Base-by-base conservation (phyloP, 2,797 vertebrate species). In the Apogon talboti region DNA sequence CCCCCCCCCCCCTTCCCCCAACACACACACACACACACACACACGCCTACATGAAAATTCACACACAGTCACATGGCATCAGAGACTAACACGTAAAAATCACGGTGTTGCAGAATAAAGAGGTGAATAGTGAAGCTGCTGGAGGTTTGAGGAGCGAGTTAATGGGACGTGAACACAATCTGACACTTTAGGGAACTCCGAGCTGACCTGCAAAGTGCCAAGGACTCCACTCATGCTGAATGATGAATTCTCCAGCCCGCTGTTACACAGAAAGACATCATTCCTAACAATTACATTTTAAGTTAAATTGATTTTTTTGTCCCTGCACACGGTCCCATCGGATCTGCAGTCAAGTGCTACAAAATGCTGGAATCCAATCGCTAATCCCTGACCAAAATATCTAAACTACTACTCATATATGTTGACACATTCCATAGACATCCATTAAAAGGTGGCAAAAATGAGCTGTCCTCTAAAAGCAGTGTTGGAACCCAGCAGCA, bases 121-220 rank as follows among this genome's bases (percentile, higher is more conserved):
- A 52, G 43, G 21, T 24, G 21, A 24, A 45, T 14, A 15, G 38
- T 44, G 42, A 67, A 41, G 42, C 53, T 49, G 57, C 35, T 59
- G 50, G 28, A 37, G 43, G 72, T 69, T 66, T 64, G 47, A 58
- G 68, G 57, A 12, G 42, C 1, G 1, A 71, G 37, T 43, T 78
- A 73, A 81, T 64, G 60, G 64, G 76, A 83, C 55, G 66, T 70
- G 73, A 81, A 78, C 48, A 30, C 18, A 41, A 54, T 49, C 14
- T 76, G 70, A 74, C 73, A 66, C 56, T 7, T 53, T 14, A 38
- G 57, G 61, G 42, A 71, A 72, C 57, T 51, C 42, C 3, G 6
- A 59, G 57, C 75, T 76, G 67, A 79, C 66, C 69, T 63, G 48
- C 55, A 71, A 33, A 59, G 54, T 24, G 51, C 28, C 66, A 66